Percentiles rank a stretch among this genome's conserved stretches.
phyloP scores from a whole-genome alignment of 2,888 invertebrate species.

The Epicampocera succincta region DNA sequence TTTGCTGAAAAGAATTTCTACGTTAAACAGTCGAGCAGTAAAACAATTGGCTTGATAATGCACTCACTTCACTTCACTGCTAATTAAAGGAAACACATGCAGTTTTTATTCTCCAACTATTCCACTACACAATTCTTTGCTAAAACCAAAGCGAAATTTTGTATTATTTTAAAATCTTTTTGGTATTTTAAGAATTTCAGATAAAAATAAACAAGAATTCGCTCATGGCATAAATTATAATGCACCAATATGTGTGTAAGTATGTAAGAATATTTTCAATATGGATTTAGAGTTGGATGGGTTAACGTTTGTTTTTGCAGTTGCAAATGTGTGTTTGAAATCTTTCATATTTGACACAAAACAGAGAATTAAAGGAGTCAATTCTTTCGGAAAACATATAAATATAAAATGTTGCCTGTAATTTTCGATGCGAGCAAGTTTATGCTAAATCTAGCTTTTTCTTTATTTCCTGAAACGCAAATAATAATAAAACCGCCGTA shows the following conservation, averaged over 20 bases:
- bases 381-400: no score
- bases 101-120: constrained; percentile 46
- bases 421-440: no score
- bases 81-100: constrained; percentile 64
- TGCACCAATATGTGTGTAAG: not conserved
- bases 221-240: constrained; percentile 3
- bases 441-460: no score
- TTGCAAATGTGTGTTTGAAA: no score
- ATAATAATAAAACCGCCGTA: no score
- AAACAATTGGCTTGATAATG: constrained; percentile 13
- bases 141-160: constrained; percentile 33
- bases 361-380: no score
- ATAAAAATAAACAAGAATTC: constrained; percentile 58
- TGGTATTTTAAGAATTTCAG: constrained; percentile 62
- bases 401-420: no score
- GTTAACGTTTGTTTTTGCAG: no score
- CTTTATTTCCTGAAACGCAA: no score
- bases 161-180: constrained; percentile 48
- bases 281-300: no score
- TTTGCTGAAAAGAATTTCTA: constrained; percentile 39
- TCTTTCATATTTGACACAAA: no score
- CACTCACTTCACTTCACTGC: constrained; percentile 36
- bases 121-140: constrained; percentile 19
- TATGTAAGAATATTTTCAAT: not conserved
- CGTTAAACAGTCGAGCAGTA: constrained; percentile 34